These are phyloP conservation scores for Willisornis vidua DNA, from an alignment of 2,113 vertebrate genomes.

Conservation along the genomic window DNA sequence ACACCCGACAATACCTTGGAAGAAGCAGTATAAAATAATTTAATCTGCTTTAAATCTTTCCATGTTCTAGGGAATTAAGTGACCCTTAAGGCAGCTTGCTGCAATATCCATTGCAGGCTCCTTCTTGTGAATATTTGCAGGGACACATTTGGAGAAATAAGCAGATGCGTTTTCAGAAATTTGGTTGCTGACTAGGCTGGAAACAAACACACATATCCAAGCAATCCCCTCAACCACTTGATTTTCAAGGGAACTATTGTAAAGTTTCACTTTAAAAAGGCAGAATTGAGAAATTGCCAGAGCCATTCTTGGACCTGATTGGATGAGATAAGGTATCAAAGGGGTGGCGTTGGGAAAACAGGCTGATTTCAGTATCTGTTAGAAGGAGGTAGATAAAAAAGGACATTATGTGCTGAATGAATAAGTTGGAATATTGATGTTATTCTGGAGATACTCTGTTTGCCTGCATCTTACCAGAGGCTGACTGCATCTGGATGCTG, in stretches of 20 bases:
- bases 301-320: not conserved
- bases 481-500: not conserved
- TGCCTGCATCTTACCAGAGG: not conserved
- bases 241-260: not conserved
- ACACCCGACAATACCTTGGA: not conserved
- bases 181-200: not conserved
- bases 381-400: not conserved
- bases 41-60: not conserved
- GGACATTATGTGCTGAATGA: not conserved
- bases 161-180: not conserved
- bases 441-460: not conserved
- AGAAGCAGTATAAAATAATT: not conserved
- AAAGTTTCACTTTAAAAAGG: not conserved
- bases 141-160: not conserved
- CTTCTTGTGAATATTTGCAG: not conserved
- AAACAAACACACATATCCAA: rapidly evolving
- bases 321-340: not conserved
- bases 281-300: not conserved
- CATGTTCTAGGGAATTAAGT: not conserved
- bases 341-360: not conserved
- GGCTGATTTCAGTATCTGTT: not conserved
- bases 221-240: not conserved
- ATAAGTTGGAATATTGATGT: not conserved
- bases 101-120: not conserved
- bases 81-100: not conserved